phyloP scores from a whole-genome alignment of 1,140 invertebrate genomes.

The Anastrepha obliqua region DNA sequence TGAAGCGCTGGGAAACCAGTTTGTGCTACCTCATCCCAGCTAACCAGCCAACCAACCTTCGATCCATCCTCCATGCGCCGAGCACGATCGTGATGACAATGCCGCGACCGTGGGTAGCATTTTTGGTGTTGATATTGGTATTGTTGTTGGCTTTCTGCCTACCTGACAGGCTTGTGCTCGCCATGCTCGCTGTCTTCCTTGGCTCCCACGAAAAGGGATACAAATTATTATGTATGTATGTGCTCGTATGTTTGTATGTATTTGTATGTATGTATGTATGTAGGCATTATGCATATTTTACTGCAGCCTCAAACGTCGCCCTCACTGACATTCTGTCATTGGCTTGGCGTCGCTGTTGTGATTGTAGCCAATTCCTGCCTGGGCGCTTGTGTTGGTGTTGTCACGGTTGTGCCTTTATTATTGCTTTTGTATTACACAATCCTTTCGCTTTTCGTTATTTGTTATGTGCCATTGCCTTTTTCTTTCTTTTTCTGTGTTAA shows the following conservation, averaged over 20 bases:
- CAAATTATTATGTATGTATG: not conserved
- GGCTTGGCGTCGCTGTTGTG: not conserved
- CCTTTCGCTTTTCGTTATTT: slow-evolving; percentile 42
- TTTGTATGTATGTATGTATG: not conserved
- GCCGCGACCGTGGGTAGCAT: not conserved
- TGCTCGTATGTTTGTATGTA: not conserved
- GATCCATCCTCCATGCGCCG: slow-evolving; percentile 3
- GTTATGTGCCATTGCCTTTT: not conserved
- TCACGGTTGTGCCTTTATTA: slow-evolving; percentile 37
- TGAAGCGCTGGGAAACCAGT: slow-evolving; percentile 15
- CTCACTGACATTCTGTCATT: not conserved
- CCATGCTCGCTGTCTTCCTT: not conserved
- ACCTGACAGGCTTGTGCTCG: not conserved
- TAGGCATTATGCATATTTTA: not conserved
- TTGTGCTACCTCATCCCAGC: not conserved
- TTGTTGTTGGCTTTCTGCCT: slow-evolving; percentile 21
- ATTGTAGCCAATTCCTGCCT: slow-evolving; percentile 13
- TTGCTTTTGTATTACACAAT: slow-evolving; percentile 51
- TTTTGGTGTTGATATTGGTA: not conserved
- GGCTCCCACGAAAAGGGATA: slow-evolving; percentile 51
- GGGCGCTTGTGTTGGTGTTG: slow-evolving; percentile 39
- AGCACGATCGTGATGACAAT: slow-evolving; percentile 35
- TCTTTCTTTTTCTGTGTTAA: slow-evolving; percentile 14
- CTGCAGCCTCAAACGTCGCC: slow-evolving; percentile 1
- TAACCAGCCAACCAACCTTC: not conserved